These are phyloP conservation scores for Beroe forskalii DNA, from an alignment of 37 sponge, comb jelly and placozoan species.

Conservation along the genomic window DNA sequence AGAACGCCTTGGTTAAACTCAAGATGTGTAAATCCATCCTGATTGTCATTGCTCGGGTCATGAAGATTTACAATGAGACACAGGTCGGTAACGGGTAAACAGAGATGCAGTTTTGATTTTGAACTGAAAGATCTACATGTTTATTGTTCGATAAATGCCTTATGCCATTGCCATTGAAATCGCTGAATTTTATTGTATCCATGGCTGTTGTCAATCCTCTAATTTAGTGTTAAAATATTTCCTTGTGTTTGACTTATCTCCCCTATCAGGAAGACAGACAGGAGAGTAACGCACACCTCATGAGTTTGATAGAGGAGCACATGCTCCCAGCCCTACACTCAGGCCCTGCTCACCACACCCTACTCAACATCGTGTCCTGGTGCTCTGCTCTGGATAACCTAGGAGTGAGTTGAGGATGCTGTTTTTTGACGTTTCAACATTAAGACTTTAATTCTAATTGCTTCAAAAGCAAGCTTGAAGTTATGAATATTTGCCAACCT, in stretches of 20 bases:
- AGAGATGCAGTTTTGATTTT: too few species aligned
- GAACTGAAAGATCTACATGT: too few species aligned
- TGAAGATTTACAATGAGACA: slow-evolving; percentile 49
- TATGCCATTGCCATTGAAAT: too few species aligned
- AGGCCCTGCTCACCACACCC: slow-evolving; percentile 62
- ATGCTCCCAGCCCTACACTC: slow-evolving; percentile 32
- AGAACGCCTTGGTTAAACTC: slow-evolving; percentile 53
- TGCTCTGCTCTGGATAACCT: slow-evolving; percentile 34
- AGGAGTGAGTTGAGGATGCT: slow-evolving; percentile 14
- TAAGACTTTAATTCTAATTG: too few species aligned
- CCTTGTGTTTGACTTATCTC: too few species aligned
- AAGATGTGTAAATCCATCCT: slow-evolving; percentile 59
- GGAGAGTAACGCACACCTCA: neutral
- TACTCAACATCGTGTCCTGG: slow-evolving; percentile 63
- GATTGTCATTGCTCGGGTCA: slow-evolving; percentile 10
- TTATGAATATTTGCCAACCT: too few species aligned
- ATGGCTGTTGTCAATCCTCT: too few species aligned
- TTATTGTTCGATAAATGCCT: too few species aligned
- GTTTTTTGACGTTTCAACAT: too few species aligned
- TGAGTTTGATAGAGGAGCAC: slow-evolving; percentile 46
- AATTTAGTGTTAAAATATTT: too few species aligned
- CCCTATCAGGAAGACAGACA: slow-evolving; percentile 10
- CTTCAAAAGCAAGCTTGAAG: too few species aligned
- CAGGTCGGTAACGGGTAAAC: slow-evolving; percentile 37
- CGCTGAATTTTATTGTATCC: too few species aligned